Percentiles rank a stretch among this genome's conserved stretches.
Evolutionary conservation across 1,140 invertebrate species (phyloP).

Genomic region (Euura saliciscinereae): DNA sequence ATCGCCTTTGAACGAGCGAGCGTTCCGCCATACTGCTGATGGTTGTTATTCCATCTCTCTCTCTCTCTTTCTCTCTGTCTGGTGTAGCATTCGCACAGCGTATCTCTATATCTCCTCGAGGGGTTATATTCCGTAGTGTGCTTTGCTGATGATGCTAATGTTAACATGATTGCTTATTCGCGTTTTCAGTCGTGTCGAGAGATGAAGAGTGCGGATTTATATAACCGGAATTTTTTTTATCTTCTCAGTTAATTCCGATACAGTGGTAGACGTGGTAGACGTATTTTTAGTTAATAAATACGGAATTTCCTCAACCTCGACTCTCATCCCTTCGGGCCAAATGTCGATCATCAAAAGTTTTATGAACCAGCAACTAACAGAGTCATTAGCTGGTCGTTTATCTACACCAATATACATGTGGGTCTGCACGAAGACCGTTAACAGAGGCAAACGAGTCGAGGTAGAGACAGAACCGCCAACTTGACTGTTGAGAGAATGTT

Average conservation of each 20-base stretch:
- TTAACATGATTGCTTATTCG: slow-evolving; percentile 7
- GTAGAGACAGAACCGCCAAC: background rate
- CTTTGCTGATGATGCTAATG: slow-evolving; percentile 1
- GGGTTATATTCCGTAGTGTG: background rate
- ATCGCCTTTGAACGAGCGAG: slow-evolving; percentile 5
- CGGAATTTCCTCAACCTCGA: too few species aligned
- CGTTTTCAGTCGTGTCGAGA: background rate
- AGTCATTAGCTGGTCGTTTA: slow-evolving; percentile 5
- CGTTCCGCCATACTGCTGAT: slow-evolving; percentile 1
- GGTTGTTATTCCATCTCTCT: background rate
- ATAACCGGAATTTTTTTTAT: too few species aligned
- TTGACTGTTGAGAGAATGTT: background rate
- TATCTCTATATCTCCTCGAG: background rate
- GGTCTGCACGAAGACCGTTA: background rate
- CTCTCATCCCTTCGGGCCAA: too few species aligned
- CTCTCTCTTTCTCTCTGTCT: background rate
- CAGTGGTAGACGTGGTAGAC: too few species aligned
- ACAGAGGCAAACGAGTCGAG: background rate
- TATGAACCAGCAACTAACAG: background rate
- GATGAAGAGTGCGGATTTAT: too few species aligned
- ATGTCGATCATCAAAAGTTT: too few species aligned
- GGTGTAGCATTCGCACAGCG: background rate
- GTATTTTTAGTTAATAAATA: too few species aligned
- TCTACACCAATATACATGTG: background rate
- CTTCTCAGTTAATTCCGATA: too few species aligned